A percentile compares a stretch with the other conserved stretches of the same genome.
phyloP scores from a whole-genome alignment of 1,140 invertebrate genomes.

The Batillaria attramentaria region DNA sequence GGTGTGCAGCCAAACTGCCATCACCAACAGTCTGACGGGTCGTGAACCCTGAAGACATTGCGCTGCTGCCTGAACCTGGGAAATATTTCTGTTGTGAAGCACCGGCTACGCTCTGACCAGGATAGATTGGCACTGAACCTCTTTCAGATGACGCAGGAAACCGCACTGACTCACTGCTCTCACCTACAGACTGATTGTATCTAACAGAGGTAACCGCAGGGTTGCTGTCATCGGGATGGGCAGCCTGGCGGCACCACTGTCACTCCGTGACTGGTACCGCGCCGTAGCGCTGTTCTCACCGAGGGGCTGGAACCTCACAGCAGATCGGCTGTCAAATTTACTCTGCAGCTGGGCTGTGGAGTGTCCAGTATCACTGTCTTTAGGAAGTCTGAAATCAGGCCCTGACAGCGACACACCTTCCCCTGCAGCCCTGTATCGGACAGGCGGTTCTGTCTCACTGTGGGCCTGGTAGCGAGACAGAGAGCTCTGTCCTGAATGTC shows the following conservation, averaged over 20 bases:
- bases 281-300: conserved; percentile 17
- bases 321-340: conserved; percentile 11
- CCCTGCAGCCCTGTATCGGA: too few relatives aligned
- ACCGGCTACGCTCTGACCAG: background rate
- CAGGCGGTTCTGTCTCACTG: too few relatives aligned
- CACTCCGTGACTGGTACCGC: conserved; percentile 1
- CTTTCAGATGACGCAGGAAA: conserved; percentile 4
- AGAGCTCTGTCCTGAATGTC: background rate
- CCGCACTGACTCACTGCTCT: background rate
- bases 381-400: background rate
- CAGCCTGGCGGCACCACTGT: background rate
- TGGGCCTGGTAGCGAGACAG: conserved; percentile 11
- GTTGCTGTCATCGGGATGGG: background rate
- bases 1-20: conserved; percentile 20
- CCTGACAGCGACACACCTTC: background rate
- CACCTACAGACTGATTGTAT: background rate
- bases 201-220: background rate
- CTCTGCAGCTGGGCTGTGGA: background rate
- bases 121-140: conserved; percentile 14
- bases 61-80: background rate
- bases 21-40: too few relatives aligned
- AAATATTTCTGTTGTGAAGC: background rate
- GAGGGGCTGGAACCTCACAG: conserved; percentile 6
- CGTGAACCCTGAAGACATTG: too few relatives aligned
- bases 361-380: background rate